A percentile compares a stretch with the other conserved stretches of the same genome.
Evolutionary conservation across 2,888 invertebrate genomes (phyloP).

Genomic region (Papilio gigon): DNA sequence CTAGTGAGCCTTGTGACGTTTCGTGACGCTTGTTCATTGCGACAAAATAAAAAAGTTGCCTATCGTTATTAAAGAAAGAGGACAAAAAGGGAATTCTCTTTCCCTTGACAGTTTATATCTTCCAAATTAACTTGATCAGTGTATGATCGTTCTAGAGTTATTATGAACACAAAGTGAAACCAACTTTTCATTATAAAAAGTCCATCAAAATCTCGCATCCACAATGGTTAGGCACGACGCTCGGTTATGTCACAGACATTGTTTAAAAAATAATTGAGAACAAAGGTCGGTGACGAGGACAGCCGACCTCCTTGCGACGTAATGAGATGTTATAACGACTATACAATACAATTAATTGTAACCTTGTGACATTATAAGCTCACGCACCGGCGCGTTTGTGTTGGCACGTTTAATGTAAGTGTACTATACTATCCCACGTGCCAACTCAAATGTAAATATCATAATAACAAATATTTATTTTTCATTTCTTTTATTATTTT

Average conservation of each 20-base stretch:
- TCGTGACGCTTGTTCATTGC: too few relatives aligned
- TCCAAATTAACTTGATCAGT: too few relatives aligned
- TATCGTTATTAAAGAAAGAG: not conserved
- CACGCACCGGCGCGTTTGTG: not conserved
- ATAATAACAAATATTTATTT: too few relatives aligned
- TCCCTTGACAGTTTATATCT: too few relatives aligned
- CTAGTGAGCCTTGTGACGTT: too few relatives aligned
- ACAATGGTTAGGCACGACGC: slow-evolving; percentile 13
- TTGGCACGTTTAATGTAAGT: not conserved
- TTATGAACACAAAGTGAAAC: not conserved
- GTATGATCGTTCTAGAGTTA: not conserved
- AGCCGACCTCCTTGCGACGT: slow-evolving; percentile 1
- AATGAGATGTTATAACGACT: slow-evolving; percentile 14
- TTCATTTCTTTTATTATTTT: too few relatives aligned
- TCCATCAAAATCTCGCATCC: slow-evolving; percentile 14
- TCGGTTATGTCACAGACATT: slow-evolving; percentile 33
- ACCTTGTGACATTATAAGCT: slow-evolving; percentile 22
- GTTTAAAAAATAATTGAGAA: slow-evolving; percentile 34
- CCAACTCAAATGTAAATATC: not conserved
- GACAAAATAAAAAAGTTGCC: not conserved
- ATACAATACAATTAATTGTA: slow-evolving; percentile 32
- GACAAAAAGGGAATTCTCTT: not conserved
- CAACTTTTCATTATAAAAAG: slow-evolving; percentile 4
- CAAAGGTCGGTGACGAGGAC: slow-evolving; percentile 40
- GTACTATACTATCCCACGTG: not conserved